phyloP scores from a whole-genome alignment of 2,888 invertebrate species.

The Lumbricus terrestris region DNA sequence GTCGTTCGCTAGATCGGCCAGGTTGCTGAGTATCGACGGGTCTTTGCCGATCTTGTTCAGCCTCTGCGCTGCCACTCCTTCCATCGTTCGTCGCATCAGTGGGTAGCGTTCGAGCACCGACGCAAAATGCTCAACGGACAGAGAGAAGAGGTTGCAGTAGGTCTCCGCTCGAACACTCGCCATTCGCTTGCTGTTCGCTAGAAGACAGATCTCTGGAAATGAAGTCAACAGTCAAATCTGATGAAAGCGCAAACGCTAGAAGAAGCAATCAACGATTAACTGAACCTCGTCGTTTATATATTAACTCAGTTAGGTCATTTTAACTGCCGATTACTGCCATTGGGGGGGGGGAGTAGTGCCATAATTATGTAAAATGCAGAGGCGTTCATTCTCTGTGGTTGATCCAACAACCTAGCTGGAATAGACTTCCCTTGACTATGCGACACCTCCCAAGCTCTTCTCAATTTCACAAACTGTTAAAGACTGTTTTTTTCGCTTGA shows the following conservation, averaged over 20 bases:
- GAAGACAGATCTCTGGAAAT: slow-evolving; percentile 84
- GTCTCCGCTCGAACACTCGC: slow-evolving; percentile 96
- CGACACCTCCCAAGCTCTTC: too few relatives aligned
- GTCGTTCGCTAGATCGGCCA: slow-evolving; percentile 57
- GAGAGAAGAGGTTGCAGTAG: slow-evolving; percentile 95
- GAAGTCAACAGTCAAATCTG: not conserved
- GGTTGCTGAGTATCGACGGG: slow-evolving; percentile 64
- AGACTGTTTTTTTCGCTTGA: too few relatives aligned
- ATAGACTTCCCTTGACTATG: too few relatives aligned
- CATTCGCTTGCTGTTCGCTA: slow-evolving; percentile 93
- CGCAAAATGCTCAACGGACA: slow-evolving; percentile 97
- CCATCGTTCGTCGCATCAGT: slow-evolving; percentile 96
- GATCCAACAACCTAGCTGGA: too few relatives aligned
- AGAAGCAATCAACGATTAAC: not conserved
- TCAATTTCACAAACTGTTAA: too few relatives aligned
- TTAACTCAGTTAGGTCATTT: not conserved
- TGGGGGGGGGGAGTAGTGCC: too few relatives aligned
- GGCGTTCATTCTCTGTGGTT: too few relatives aligned
- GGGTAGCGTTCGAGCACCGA: slow-evolving; percentile 97
- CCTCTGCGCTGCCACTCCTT: slow-evolving; percentile 96
- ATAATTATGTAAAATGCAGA: too few relatives aligned
- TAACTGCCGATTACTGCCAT: not conserved
- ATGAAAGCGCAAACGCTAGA: not conserved
- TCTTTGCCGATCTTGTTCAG: slow-evolving; percentile 98
- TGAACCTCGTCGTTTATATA: not conserved